Evolutionary conservation across 2,888 invertebrate genomes (phyloP).

Genomic region (Tineola bisselliella): DNA sequence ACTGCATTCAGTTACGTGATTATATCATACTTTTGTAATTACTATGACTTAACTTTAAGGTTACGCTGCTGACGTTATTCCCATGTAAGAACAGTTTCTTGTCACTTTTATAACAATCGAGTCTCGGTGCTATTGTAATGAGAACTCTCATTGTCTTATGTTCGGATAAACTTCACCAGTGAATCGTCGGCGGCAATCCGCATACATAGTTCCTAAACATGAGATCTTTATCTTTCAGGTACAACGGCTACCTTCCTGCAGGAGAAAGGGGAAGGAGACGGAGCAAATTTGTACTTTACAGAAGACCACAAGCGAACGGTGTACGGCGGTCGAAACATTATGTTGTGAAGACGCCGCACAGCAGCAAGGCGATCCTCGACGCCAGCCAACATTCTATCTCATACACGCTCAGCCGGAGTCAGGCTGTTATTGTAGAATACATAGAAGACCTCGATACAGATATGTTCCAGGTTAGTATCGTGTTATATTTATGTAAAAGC

Average conservation of each 20-base stretch:
- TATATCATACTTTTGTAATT: neutral
- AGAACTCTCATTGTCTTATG: neutral
- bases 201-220: too few species aligned
- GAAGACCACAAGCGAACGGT: slow-evolving; percentile 87
- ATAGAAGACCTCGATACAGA: slow-evolving; percentile 95
- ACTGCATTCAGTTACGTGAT: neutral
- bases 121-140: neutral
- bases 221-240: slow-evolving; percentile 62
- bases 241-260: slow-evolving; percentile 93
- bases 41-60: neutral
- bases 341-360: slow-evolving; percentile 94
- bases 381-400: slow-evolving; percentile 95
- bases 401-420: slow-evolving; percentile 94
- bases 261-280: slow-evolving; percentile 93
- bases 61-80: neutral
- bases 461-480: slow-evolving; percentile 95
- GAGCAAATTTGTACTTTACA: slow-evolving; percentile 93
- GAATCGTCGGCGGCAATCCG: too few species aligned
- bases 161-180: neutral
- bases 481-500: neutral
- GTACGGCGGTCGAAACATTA: slow-evolving; percentile 95
- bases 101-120: neutral
- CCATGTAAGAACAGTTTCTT: neutral
- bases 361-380: slow-evolving; percentile 94
- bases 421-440: slow-evolving; percentile 98